Percentiles rank a stretch among this genome's conserved stretches.
phyloP scores from a whole-genome alignment of 2,113 vertebrate species.

The Lycaon pictus region DNA sequence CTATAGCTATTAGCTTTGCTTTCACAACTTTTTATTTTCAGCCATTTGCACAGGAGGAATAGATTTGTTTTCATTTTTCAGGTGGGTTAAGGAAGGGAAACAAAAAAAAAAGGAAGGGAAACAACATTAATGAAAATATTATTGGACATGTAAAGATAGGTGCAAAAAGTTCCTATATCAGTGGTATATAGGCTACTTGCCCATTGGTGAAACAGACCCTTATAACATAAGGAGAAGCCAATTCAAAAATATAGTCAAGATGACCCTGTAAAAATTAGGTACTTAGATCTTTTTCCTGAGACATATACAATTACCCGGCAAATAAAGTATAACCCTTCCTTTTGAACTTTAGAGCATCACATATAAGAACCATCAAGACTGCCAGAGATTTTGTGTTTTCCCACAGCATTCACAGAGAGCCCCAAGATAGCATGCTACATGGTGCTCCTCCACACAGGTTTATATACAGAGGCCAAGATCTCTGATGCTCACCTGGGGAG shows the following conservation, averaged over 20 bases:
- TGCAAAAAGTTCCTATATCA: not conserved
- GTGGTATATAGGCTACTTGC: not conserved
- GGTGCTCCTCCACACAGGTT: not conserved
- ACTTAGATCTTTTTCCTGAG: not conserved
- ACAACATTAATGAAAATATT: slow-evolving; percentile 68
- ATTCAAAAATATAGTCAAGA: not conserved
- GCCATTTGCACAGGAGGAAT: slow-evolving; percentile 43
- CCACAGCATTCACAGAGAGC: not conserved
- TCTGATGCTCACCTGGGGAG: not conserved
- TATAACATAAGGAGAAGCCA: not conserved
- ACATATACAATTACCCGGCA: not conserved
- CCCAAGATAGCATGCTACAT: rapidly evolving
- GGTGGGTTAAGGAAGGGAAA: slow-evolving; percentile 69
- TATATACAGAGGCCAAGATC: not conserved
- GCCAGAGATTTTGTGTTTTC: not conserved
- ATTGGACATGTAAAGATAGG: slow-evolving; percentile 67
- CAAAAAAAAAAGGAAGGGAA: slow-evolving; percentile 48
- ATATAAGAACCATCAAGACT: not conserved
- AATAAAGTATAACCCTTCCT: not conserved
- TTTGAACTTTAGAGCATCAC: not conserved
- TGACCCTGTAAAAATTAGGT: not conserved
- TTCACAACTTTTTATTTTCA: slow-evolving; percentile 67
- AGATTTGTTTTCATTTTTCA: slow-evolving; percentile 80
- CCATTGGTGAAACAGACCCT: not conserved
- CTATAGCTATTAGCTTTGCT: slow-evolving; percentile 60